Base-by-base conservation (phyloP, 2,888 invertebrate genomes). In the Theodoxus fluviatilis region DNA sequence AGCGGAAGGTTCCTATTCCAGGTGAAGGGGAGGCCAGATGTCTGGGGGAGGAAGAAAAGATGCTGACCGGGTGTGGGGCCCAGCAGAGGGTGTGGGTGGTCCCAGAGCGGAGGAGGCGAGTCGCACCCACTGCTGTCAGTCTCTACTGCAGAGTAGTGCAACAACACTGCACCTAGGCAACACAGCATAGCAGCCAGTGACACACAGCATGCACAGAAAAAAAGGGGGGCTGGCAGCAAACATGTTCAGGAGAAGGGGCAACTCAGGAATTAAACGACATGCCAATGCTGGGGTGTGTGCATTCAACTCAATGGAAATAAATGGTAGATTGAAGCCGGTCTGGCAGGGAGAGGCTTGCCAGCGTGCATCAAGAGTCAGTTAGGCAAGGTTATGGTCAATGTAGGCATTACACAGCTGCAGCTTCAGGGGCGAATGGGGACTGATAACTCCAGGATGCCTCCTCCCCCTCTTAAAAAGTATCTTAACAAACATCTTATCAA, bases 41-140 rank as follows among this genome's bases (percentile, higher is more conserved):
- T n/a, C n/a, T n/a, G n/a, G n/a, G n/a, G n/a, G n/a, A n/a, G n/a
- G 47, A 68, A 70, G 43, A 57, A n/a, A n/a, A n/a, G n/a, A 38
- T 31, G 70, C 77, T 78, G 74, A 79, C 80, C 79, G 63, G 77
- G 75, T 65, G 67, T 33, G 28, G 71, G 72, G 63, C 37, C 65
- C 63, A 37, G 69, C 69, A 63, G 63, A 47, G 35, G n/a, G 65
- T 69, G 57, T 40, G 81, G 81, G 71, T 79, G 76, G 72, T 83
- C 81, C 83, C 83, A 83, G 67, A 74, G 71, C 28, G 81, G 81
- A 43, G 79, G 77, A 68, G 81, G 79, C 43, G 80, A 80, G 71
- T 81, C 81, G 69, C 78, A 77, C 69, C 78, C 80, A 47, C 72
- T 72, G n/a, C n/a, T n/a, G n/a, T n/a, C n/a, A n/a, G n/a, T n/a